phyloP scores from a whole-genome alignment of 1,140 invertebrate genomes.

The Pseudachorutes palmiensis region DNA sequence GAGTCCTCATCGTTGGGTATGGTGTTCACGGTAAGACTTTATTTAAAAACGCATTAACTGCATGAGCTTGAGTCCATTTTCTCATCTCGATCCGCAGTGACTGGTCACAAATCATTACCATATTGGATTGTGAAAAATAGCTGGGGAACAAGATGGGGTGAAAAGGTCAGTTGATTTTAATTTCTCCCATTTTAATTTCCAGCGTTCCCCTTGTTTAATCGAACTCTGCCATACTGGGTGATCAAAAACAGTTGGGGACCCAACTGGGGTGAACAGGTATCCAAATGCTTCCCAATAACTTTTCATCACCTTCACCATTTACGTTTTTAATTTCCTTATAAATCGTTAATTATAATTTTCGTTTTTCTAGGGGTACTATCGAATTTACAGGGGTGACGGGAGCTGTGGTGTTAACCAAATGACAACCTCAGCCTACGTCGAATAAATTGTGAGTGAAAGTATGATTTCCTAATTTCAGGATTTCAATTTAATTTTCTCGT shows the following conservation, averaged over 20 bases:
- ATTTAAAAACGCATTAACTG: neutral
- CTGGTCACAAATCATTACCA: conserved; percentile 41
- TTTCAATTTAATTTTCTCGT: no score
- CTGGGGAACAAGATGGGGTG: conserved; percentile 51
- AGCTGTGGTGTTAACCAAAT: conserved; percentile 88
- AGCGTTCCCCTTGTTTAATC: conserved; percentile 73
- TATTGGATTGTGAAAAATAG: conserved; percentile 71
- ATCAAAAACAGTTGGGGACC: conserved; percentile 88
- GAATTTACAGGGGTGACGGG: conserved; percentile 86
- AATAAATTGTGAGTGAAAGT: no score
- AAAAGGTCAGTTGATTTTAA: conserved; percentile 45
- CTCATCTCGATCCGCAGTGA: conserved; percentile 22
- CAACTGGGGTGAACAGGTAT: conserved; percentile 66
- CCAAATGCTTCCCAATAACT: no score
- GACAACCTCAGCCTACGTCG: conserved; percentile 76
- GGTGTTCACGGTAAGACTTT: conserved; percentile 60
- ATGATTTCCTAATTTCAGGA: no score
- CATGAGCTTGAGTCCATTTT: conserved; percentile 2
- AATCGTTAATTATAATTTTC: conserved; percentile 14
- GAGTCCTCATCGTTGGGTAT: conserved; percentile 88
- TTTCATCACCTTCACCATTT: neutral
- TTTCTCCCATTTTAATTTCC: conserved; percentile 44
- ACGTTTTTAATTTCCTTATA: conserved; percentile 3
- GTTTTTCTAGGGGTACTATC: conserved; percentile 75
- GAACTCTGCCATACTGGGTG: conserved; percentile 79